Evolutionary conservation across 30 jellyfish, hydroid and myxozoan genomes (phyloP), one percentile per base, ranked within the genome.

Genomic region (Pseudorhiza aurosa): DNA sequence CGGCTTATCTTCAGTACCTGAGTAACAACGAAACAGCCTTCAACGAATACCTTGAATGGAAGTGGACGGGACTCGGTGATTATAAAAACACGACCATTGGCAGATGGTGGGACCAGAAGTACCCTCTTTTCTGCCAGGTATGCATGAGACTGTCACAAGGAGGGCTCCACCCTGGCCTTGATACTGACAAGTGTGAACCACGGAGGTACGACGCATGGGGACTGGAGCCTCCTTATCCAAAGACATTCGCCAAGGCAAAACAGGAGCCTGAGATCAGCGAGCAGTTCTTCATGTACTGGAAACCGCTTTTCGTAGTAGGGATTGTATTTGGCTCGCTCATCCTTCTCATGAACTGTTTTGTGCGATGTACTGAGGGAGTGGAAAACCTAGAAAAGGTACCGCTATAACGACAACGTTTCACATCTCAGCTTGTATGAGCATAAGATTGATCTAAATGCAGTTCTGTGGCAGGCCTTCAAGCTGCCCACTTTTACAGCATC

Each of bases 121-220:
- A 93, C 75, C 99, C 99, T 1, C 60, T 93, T 10, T 93, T 93
- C 56, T 93, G 99, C 45, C 99, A 93, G 62, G 99, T 93, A 8
- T 93, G 99, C 57, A 93, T 93, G 99, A 75, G 99, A 37, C 82
- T 93, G 0, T 72, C 99, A 2, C 99, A 93, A 68, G 97, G 99
- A 5, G 62, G 68, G 4, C 87, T 93, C 46, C 97, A 93, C 44
- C 87, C 96, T 7, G 99, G 99, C 35, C 93, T 93, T 0, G 93
- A 81, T 37, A 71, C 68, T 40, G 99, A 93, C 82, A 65, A 68
- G 35, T 93, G 99, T 58, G 60, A 87, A 72, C 91, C 97, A 31
- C 78, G 99, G 33, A 58, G 95, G 36, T 93, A 68, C 68, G 84
- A 77, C 27, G 96, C 77, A 62, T 93, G 99, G 99, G 92, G 92